Percentiles rank a stretch among this genome's conserved stretches.
These are phyloP conservation scores for Dasysyrphus tricinctus DNA, from an alignment of 2,888 invertebrate genomes.

Conservation along the genomic window DNA sequence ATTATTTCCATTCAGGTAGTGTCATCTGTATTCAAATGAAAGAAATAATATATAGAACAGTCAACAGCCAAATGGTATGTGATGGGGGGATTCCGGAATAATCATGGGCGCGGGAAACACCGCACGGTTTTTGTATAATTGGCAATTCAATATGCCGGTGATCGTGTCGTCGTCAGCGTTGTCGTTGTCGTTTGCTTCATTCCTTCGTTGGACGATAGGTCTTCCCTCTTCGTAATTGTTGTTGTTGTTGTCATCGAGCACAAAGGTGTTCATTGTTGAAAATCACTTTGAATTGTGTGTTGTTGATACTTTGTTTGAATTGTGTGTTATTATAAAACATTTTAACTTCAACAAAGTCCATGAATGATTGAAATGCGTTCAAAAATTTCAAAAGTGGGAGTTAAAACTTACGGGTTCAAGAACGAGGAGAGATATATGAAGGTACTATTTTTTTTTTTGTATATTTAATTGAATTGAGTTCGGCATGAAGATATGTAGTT, in stretches of 20 bases:
- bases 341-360: conserved; percentile 30
- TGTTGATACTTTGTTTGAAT: conserved; percentile 49
- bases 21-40: conserved; percentile 68
- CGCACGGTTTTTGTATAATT: conserved; percentile 40
- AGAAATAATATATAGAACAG: conserved; percentile 45
- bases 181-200: too few relatives aligned
- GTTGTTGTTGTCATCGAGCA: conserved; percentile 33
- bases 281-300: conserved; percentile 61
- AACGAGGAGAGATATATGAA: conserved; percentile 6
- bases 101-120: conserved; percentile 64
- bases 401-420: conserved; percentile 26
- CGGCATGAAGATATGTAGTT: conserved; percentile 57
- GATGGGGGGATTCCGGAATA: conserved; percentile 62
- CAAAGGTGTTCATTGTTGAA: conserved; percentile 66
- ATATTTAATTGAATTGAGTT: conserved; percentile 68
- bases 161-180: conserved; percentile 16
- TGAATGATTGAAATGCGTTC: conserved; percentile 71
- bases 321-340: conserved; percentile 27
- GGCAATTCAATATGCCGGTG: conserved; percentile 69
- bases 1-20: conserved; percentile 37
- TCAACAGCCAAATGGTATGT: conserved; percentile 28
- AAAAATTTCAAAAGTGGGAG: conserved; percentile 64
- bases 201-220: conserved; percentile 24
- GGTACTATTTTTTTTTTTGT: neutral
- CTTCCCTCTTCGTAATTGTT: conserved; percentile 11